Evolutionary conservation across 2,888 invertebrate species (phyloP), one percentile per base, ranked within the genome.

Genomic region (Philopedon plagiatum): DNA sequence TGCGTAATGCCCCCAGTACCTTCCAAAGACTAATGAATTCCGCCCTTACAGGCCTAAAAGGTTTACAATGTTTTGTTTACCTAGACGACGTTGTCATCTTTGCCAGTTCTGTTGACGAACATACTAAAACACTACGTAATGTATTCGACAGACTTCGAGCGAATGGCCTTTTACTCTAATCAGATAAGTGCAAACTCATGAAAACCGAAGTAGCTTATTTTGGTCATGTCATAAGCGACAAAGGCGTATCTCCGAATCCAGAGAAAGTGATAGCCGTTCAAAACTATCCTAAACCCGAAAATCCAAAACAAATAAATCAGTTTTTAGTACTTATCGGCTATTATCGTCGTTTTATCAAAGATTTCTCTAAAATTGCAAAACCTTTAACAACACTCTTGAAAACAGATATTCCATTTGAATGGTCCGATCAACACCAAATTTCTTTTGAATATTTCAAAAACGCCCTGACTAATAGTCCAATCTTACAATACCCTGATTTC

Each of bases 191-290:
- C n/a, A n/a, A n/a, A n/a, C n/a, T n/a, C n/a, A n/a, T n/a, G n/a
- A n/a, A n/a, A n/a, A n/a, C n/a, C n/a, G n/a, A n/a, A n/a, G n/a
- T n/a, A n/a, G n/a, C n/a, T n/a, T n/a, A n/a, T n/a, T n/a, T n/a
- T n/a, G n/a, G n/a, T n/a, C n/a, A n/a, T n/a, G n/a, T n/a, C n/a
- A 81, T 85, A 0, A 79, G 81, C 0, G 77, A 66, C 13, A 80
- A 83, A 57, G 83, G 82, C 18, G 78, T 83, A 0, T 81, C 80
- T 57, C 84, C 85, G 2, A 82, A 84, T 68, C 82, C 82, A 0
- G 77, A 79, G 5, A 81, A 81, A 76, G 72, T 80, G 8, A 56
- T 73, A 62, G 76, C 78, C 2, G 78, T 80, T 0, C 15, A 54
- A 64, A 73, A 80, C 0, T 82, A 80, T 64, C 81, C 81, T 11